Conservation (phyloP, 2,113 vertebrate genomes). For the Sakesphorus luctuosus region DNA sequence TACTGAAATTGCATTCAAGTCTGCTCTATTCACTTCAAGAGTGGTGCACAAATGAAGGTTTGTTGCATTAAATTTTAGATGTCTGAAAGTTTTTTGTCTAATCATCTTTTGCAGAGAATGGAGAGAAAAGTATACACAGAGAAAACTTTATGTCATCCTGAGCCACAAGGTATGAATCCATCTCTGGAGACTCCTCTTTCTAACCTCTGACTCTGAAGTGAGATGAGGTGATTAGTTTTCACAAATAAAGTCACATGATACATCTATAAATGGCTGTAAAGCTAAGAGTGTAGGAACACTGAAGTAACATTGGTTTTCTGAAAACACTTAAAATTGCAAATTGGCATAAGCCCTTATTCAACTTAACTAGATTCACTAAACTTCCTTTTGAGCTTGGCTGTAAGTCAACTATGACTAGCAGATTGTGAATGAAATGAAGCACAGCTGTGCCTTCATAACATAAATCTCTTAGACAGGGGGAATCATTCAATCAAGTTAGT, state of each 20-base stretch:
- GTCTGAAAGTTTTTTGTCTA: neutral
- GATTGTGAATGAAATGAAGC: constrained; percentile 51
- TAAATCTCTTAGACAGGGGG: constrained; percentile 40
- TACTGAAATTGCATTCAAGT: neutral
- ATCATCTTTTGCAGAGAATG: neutral
- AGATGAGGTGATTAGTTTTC: neutral
- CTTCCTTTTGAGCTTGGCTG: neutral
- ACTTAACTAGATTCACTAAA: neutral
- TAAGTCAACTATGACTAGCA: neutral
- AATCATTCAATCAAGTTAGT: constrained; percentile 47
- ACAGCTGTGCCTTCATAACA: constrained; percentile 28
- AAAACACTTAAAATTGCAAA: neutral
- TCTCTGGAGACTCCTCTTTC: neutral
- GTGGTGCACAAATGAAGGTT: neutral
- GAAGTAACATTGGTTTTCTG: neutral
- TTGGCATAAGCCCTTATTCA: neutral
- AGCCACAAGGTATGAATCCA: neutral
- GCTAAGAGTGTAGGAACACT: neutral
- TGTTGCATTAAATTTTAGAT: neutral
- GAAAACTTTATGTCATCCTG: neutral
- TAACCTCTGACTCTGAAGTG: neutral
- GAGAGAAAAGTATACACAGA: neutral
- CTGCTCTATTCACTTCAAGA: neutral
- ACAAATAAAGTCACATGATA: neutral
- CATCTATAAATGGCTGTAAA: neutral